Conservation (phyloP, 2,113 vertebrate species). For the Proteles cristata region DNA sequence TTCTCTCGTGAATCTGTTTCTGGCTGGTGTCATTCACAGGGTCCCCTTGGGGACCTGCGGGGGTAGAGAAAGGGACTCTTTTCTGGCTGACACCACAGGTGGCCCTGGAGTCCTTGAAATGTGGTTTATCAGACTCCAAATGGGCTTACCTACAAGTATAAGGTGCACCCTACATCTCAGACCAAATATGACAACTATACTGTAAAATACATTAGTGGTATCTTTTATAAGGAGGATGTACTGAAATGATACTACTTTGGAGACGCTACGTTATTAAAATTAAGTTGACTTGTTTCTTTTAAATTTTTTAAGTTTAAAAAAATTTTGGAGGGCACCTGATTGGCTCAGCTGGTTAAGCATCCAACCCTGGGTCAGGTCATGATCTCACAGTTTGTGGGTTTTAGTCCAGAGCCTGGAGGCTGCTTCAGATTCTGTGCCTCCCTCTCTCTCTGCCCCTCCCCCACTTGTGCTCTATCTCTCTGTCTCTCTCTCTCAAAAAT, state of each 20-base stretch:
- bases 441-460: too few relatives aligned
- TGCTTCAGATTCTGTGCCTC: too few relatives aligned
- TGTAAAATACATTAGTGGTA: not conserved
- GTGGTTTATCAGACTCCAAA: not conserved
- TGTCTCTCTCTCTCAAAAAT: too few relatives aligned
- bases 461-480: too few relatives aligned
- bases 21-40: not conserved
- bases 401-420: too few relatives aligned
- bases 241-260: not conserved
- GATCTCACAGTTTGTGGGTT: too few relatives aligned
- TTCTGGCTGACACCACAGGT: not conserved
- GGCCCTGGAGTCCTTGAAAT: not conserved
- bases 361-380: too few relatives aligned
- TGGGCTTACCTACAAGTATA: not conserved
- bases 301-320: not conserved
- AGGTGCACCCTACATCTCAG: not conserved
- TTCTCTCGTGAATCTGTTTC: not conserved
- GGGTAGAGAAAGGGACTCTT: not conserved
- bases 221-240: not conserved
- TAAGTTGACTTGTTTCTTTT: not conserved
- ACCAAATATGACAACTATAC: not conserved
- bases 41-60: too few relatives aligned
- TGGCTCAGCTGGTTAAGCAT: too few relatives aligned
- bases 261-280: not conserved
- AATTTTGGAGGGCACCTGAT: too few relatives aligned